These are phyloP conservation scores for Stramonita haemastoma DNA, from an alignment of 2,888 invertebrate genomes.

Conservation along the genomic window DNA sequence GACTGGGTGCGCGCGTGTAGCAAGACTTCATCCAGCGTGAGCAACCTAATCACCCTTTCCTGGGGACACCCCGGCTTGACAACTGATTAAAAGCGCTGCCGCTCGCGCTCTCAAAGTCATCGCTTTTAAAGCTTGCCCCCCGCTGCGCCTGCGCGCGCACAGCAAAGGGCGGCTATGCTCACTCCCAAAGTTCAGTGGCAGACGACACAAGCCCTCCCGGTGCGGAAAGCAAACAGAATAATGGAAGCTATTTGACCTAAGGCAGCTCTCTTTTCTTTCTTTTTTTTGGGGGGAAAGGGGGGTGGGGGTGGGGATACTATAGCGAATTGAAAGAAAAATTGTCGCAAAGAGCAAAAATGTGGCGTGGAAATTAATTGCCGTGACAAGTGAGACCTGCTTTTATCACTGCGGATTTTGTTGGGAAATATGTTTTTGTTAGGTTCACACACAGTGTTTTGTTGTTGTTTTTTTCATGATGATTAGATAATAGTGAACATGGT, in stretches of 20 bases:
- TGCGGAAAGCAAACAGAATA: conserved; percentile 6
- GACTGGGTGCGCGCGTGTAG: neutral
- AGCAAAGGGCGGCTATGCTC: conserved; percentile 25
- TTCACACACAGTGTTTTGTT: no score
- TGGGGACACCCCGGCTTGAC: neutral
- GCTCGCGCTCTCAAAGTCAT: conserved; percentile 14
- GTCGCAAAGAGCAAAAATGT: no score
- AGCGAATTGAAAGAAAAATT: no score
- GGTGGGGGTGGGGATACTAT: no score
- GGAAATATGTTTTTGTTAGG: no score
- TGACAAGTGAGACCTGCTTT: no score
- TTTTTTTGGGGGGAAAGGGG: neutral
- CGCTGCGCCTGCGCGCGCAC: conserved; percentile 31
- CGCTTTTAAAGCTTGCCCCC: conserved; percentile 22
- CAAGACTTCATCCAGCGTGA: neutral
- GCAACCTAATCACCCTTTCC: conserved; percentile 10
- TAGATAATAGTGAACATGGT: no score
- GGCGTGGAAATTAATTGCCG: no score
- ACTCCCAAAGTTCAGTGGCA: conserved; percentile 17
- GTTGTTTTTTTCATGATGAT: no score
- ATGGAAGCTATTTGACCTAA: conserved; percentile 21
- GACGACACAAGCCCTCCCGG: neutral
- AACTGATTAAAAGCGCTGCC: conserved; percentile 25
- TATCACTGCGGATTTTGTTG: no score
- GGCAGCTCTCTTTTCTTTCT: neutral